A percentile compares a stretch with the other conserved stretches of the same genome.
Conservation (phyloP, 1,140 invertebrate genomes). For the Drosophila ironensis region DNA sequence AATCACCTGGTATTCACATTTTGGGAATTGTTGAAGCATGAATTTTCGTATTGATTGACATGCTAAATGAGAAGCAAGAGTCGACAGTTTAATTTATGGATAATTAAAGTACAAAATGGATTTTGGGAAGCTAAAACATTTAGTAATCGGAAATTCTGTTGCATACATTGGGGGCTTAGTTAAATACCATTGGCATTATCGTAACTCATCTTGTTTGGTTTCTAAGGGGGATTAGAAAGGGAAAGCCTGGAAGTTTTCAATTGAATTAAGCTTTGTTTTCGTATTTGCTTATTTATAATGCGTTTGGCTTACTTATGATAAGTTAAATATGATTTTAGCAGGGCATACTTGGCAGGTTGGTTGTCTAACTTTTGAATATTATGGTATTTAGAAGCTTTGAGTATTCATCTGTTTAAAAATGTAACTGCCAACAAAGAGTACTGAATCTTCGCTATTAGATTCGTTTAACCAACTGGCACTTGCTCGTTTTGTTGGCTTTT, state of each 20-base stretch:
- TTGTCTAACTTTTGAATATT: too few relatives aligned
- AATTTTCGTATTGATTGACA: constrained; percentile 14
- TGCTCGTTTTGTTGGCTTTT: constrained; percentile 12
- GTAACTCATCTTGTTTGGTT: neutral
- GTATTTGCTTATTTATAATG: too few relatives aligned
- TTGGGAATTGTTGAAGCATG: neutral
- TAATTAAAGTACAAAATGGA: constrained; percentile 27
- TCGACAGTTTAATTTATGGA: constrained; percentile 25
- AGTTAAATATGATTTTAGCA: too few relatives aligned
- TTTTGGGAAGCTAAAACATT: too few relatives aligned
- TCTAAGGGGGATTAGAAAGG: neutral
- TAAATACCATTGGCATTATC: neutral
- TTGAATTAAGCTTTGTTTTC: too few relatives aligned
- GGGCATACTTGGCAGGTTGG: too few relatives aligned
- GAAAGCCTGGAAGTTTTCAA: neutral
- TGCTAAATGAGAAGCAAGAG: constrained; percentile 7
- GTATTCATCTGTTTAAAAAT: neutral
- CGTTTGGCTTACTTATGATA: too few relatives aligned
- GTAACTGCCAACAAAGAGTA: constrained; percentile 4
- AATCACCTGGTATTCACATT: constrained; percentile 11
- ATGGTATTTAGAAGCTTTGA: neutral
- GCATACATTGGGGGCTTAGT: constrained; percentile 8
- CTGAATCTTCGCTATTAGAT: neutral
- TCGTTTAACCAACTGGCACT: neutral
- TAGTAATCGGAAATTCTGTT: constrained; percentile 1